Evolutionary conservation across 1,140 invertebrate genomes (phyloP).

Genomic region (Dendroctonus ponderosae): DNA sequence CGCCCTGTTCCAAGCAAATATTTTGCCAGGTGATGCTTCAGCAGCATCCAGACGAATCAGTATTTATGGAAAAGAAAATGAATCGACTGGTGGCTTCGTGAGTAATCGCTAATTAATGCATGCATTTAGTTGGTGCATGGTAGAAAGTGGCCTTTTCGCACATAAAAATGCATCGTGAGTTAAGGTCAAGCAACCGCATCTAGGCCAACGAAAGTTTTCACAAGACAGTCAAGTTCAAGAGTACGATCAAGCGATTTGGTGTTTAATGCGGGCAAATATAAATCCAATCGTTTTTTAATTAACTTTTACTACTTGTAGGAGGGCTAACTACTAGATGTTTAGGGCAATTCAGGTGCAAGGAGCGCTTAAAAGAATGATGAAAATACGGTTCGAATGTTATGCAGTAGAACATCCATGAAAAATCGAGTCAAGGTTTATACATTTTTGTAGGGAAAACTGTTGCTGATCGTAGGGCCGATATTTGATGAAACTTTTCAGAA

Average conservation of each 20-base stretch:
- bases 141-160: constrained; percentile 12
- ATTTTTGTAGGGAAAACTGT: too few relatives aligned
- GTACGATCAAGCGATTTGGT: neutral
- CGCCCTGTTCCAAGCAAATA: constrained; percentile 70
- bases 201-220: constrained; percentile 6
- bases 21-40: constrained; percentile 72
- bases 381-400: too few relatives aligned
- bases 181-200: constrained; percentile 3
- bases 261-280: too few relatives aligned
- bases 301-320: too few relatives aligned
- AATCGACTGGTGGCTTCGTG: constrained; percentile 65
- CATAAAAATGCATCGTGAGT: neutral
- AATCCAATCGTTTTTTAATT: too few relatives aligned
- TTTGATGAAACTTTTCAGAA: too few relatives aligned
- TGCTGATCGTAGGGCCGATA: too few relatives aligned
- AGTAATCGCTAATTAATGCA: constrained; percentile 52
- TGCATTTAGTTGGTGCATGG: constrained; percentile 15
- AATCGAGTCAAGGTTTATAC: too few relatives aligned
- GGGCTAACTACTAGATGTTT: too few relatives aligned
- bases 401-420: too few relatives aligned
- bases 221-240: constrained; percentile 12
- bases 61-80: constrained; percentile 78
- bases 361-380: too few relatives aligned
- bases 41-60: constrained; percentile 62
- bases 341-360: too few relatives aligned